These are phyloP conservation scores for Trichonephila clavata DNA, from an alignment of 1,140 invertebrate species.

Conservation along the genomic window DNA sequence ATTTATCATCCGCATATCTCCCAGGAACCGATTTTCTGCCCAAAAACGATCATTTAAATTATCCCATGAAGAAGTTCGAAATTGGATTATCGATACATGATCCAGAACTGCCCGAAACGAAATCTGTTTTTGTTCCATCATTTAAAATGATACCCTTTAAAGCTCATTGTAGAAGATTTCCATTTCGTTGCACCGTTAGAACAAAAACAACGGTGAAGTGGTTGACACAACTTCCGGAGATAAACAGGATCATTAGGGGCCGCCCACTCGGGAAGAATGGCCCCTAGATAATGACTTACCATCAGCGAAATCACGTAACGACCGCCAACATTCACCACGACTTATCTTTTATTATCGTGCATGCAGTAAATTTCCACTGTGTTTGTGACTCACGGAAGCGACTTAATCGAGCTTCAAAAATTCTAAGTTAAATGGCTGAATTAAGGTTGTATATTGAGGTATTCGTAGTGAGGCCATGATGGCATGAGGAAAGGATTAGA, in stretches of 20 bases:
- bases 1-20: background rate
- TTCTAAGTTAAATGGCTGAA: background rate
- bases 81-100: background rate
- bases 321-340: background rate
- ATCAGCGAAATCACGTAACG: background rate
- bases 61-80: background rate
- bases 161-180: too few relatives aligned
- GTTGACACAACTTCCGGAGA: slow-evolving; percentile 13
- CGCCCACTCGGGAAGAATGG: background rate
- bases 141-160: too few relatives aligned
- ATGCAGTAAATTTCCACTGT: background rate
- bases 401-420: background rate
- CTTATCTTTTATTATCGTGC: slow-evolving; percentile 19
- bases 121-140: background rate
- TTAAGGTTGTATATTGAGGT: background rate
- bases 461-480: background rate
- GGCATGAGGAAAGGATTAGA: too few relatives aligned
- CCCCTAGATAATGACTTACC: background rate
- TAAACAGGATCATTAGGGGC: background rate
- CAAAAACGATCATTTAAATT: too few relatives aligned
- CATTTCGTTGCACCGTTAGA: background rate
- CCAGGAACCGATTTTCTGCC: background rate
- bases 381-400: background rate
- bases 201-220: background rate
- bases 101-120: background rate